A percentile compares a stretch with the other conserved stretches of the same genome.
Conservation (phyloP, 2,888 invertebrate genomes). For the Netelia melanura region DNA sequence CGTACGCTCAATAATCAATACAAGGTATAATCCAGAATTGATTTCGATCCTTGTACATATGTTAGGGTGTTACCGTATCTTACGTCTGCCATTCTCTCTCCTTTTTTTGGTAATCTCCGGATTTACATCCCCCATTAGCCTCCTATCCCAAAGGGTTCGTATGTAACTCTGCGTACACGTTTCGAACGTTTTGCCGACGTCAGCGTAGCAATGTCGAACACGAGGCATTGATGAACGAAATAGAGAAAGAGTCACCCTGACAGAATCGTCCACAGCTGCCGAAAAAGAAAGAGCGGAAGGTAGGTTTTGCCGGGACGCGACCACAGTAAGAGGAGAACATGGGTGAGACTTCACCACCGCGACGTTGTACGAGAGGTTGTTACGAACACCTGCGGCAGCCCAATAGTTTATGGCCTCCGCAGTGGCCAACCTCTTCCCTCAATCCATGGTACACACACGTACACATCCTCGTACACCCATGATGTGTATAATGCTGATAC, state of each 20-base stretch:
- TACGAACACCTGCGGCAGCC: constrained; percentile 76
- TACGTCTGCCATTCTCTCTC: constrained; percentile 14
- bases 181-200: constrained; percentile 53
- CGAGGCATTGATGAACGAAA: neutral
- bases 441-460: constrained; percentile 27
- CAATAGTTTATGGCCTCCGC: constrained; percentile 76
- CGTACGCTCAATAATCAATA: constrained; percentile 20
- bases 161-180: constrained; percentile 6
- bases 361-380: constrained; percentile 68
- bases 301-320: constrained; percentile 16
- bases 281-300: constrained; percentile 57
- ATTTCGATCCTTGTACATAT: constrained; percentile 7
- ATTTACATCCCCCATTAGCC: neutral
- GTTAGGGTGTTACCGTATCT: constrained; percentile 10
- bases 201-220: constrained; percentile 38
- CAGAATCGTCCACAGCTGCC: constrained; percentile 57
- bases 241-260: constrained; percentile 10
- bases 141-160: constrained; percentile 17
- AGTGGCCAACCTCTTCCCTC: constrained; percentile 60
- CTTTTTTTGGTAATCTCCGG: neutral
- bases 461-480: neutral
- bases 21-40: neutral
- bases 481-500: constrained; percentile 33
- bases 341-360: constrained; percentile 58
- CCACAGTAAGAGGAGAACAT: constrained; percentile 16